Percentiles rank a stretch among this genome's conserved stretches.
Evolutionary conservation across 2,888 invertebrate species (phyloP).

Genomic region (Cosmia trapezina): DNA sequence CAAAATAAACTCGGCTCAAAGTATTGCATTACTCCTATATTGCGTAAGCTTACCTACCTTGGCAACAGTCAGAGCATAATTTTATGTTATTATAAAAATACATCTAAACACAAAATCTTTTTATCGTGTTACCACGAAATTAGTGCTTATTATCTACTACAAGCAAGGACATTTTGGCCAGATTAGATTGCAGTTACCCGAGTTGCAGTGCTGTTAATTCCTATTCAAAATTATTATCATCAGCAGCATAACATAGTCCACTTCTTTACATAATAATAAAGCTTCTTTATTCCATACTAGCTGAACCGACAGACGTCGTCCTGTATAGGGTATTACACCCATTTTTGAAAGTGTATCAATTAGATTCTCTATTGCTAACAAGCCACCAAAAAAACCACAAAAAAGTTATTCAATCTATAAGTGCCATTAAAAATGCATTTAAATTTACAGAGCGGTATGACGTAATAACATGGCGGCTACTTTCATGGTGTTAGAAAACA

Average conservation of each 20-base stretch:
- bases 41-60: background rate
- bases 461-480: no score
- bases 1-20: background rate
- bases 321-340: no score
- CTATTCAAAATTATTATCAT: background rate
- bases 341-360: no score
- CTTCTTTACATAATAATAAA: background rate
- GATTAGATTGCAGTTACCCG: conserved; percentile 6
- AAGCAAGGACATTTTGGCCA: background rate
- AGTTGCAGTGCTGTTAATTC: background rate
- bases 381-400: no score
- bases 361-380: no score
- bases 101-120: no score
- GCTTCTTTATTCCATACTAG: background rate
- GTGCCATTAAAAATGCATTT: no score
- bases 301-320: no score
- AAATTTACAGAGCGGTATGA: no score
- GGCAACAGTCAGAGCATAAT: background rate
- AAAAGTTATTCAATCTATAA: no score
- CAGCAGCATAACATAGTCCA: background rate
- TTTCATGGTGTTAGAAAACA: no score
- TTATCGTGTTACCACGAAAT: background rate
- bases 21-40: background rate
- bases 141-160: conserved; percentile 11
- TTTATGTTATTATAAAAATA: background rate